These are phyloP conservation scores for Chunga burmeisteri DNA, from an alignment of 2,113 vertebrate species.

Conservation along the genomic window DNA sequence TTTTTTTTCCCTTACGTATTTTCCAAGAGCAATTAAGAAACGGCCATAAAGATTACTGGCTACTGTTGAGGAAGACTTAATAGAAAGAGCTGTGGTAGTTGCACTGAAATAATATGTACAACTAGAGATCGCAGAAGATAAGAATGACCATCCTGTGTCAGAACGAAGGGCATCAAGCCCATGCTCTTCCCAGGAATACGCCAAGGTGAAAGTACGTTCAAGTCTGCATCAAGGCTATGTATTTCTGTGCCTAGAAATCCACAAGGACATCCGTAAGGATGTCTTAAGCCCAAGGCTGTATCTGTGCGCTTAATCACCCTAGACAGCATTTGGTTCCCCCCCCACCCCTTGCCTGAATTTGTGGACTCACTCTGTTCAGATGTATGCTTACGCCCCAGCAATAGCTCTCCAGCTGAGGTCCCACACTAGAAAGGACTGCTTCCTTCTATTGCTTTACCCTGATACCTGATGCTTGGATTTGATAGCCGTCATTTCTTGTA, in stretches of 20 bases:
- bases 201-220: not conserved
- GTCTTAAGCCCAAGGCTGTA: not conserved
- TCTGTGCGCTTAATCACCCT: not conserved
- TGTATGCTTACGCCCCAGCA: not conserved
- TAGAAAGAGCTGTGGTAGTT: not conserved
- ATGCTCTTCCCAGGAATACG: not conserved
- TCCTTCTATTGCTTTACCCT: not conserved
- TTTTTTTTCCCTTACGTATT: not conserved
- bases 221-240: not conserved
- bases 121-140: not conserved
- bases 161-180: not conserved
- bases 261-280: accelerated
- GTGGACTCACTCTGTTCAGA: not conserved
- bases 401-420: not conserved
- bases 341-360: not conserved
- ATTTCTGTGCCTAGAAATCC: not conserved
- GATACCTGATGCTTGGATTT: not conserved
- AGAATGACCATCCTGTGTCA: not conserved
- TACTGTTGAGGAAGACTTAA: not conserved
- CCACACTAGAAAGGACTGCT: not conserved
- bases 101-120: not conserved
- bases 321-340: not conserved
- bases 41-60: not conserved
- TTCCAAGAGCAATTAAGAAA: not conserved
- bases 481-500: not conserved